Conservation (phyloP, 2,888 invertebrate genomes). For the Mesodorylaimus sp. region DNA sequence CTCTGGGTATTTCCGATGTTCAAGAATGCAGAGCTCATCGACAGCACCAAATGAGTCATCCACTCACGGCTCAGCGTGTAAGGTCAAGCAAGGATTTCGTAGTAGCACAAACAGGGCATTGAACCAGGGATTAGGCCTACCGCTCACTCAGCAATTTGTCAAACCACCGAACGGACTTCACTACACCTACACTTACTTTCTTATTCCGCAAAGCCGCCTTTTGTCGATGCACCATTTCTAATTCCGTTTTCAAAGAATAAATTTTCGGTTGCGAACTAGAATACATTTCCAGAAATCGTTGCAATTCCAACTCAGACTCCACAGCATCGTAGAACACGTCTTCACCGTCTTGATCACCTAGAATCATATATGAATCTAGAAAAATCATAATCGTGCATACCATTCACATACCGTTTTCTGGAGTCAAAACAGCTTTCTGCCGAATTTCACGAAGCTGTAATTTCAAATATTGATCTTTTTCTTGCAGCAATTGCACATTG, state of each 20-base stretch:
- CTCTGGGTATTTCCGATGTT: no score
- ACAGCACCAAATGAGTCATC: no score
- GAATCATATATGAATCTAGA: neutral
- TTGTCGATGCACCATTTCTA: neutral
- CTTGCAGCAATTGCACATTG: neutral
- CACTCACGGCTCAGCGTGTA: no score
- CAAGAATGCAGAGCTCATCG: no score
- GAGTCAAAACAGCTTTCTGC: neutral
- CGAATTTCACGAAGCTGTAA: neutral
- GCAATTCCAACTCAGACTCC: conserved; percentile 1
- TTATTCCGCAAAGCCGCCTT: neutral
- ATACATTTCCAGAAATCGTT: neutral
- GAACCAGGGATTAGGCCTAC: no score
- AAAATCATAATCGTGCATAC: neutral
- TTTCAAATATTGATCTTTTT: neutral
- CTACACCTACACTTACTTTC: neutral
- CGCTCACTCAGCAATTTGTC: no score
- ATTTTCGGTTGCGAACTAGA: neutral
- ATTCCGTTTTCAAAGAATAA: neutral
- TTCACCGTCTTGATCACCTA: neutral
- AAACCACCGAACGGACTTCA: no score
- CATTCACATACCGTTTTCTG: neutral
- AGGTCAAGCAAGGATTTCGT: no score
- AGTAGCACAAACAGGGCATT: no score
- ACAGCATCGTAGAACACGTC: conserved; percentile 6